A percentile compares a stretch with the other conserved stretches of the same genome.
These are phyloP conservation scores for Moxostoma hubbsi DNA, from an alignment of 2,797 vertebrate species.

Conservation along the genomic window DNA sequence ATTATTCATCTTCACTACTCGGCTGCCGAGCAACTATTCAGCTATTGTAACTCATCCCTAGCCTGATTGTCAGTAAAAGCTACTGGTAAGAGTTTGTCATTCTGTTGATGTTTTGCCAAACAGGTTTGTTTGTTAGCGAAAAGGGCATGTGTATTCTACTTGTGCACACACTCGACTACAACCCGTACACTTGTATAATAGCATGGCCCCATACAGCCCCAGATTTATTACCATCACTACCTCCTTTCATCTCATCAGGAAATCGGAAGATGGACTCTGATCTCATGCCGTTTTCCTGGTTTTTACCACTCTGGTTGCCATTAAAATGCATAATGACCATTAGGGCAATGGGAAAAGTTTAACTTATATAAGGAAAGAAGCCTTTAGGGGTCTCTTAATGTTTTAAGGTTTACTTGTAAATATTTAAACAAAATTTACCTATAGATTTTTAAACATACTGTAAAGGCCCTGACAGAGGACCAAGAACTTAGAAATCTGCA, in stretches of 20 bases:
- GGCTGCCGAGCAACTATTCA: background rate
- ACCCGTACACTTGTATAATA: slow-evolving; percentile 31
- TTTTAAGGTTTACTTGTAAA: slow-evolving; percentile 2
- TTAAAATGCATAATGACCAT: slow-evolving; percentile 50
- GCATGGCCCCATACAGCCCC: slow-evolving; percentile 25
- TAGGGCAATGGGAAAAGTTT: slow-evolving; percentile 23
- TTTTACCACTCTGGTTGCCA: slow-evolving; percentile 28
- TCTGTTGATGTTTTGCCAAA: background rate
- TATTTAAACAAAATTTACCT: background rate
- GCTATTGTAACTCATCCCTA: too few species aligned
- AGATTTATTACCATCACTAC: slow-evolving; percentile 20
- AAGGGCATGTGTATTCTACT: background rate
- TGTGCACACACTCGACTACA: background rate
- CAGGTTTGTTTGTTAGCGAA: slow-evolving; percentile 1
- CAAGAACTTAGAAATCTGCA: background rate
- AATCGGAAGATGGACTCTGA: slow-evolving; percentile 42
- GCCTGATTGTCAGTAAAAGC: background rate
- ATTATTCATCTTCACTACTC: too few species aligned
- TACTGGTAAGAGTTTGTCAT: background rate
- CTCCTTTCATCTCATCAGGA: slow-evolving; percentile 59
- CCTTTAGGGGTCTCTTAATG: slow-evolving; percentile 17
- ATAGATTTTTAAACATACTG: background rate
- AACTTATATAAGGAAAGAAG: slow-evolving; percentile 1
- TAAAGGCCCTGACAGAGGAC: background rate
- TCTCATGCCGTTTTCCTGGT: slow-evolving; percentile 22